Base-by-base conservation (phyloP, 2,797 vertebrate species). In the Myotis findleyi region DNA sequence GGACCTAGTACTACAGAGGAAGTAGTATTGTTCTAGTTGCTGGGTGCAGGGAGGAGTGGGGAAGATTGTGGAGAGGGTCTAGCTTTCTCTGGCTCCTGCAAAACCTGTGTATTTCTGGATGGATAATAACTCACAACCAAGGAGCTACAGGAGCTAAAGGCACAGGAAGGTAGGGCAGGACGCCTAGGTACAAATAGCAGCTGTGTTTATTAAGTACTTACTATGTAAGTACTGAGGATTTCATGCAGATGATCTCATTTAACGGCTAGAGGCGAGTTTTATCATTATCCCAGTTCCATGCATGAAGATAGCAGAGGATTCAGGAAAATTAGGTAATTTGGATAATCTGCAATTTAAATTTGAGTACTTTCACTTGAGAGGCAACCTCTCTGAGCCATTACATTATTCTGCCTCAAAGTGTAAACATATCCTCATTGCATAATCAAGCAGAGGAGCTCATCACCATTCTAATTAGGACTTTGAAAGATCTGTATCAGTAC, bases 291-390 rank as follows among this genome's bases (percentile, higher is more conserved):
- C 17, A 13, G 6, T 90, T 81, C 68, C 21, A 41, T 7, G 13
- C 57, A 30, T 33, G 18, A 83, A 27, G 64, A 69, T 27, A 72
- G 51, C 21, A 83, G 44, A 91, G 38, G 14, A 5, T 86, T 53
- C 71, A 73, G 75, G 75, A 30, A 89, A 75, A 12, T 76, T 73
- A 92, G 33, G 76, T 89, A 90, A 90, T 89, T 73, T 87, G 87
- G 17, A 93, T 51, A 51, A 86, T 44, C 36, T 62, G 6, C 21
- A 66, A 72, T 91, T 88, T 41, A 71, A 75, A 81, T 87, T 53
- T 44, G 36, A 9, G 6, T 20, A 83, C 83, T 21, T 81, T 72
- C 49, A 59, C 3, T 77, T 38, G 47, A 96, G 41, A 66, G 16
- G 38, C 59, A 68, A 5, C n/a, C 6, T 84, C 49, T 55, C 25